These are phyloP conservation scores for Synanthedon myopaeformis DNA, from an alignment of 2,888 invertebrate genomes.

Conservation along the genomic window DNA sequence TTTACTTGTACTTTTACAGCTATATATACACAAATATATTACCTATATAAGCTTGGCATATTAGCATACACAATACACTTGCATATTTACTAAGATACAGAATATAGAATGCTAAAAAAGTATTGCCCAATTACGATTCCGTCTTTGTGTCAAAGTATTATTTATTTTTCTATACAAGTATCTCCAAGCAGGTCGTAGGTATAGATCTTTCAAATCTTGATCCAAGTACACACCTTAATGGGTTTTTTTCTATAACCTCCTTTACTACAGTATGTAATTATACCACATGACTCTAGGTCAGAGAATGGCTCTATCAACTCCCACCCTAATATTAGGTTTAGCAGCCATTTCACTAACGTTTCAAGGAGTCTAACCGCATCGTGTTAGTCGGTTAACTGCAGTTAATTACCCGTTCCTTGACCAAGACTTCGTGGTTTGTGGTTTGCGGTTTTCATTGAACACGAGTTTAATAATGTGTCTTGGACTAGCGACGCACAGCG, in stretches of 20 bases:
- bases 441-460: conserved; percentile 2
- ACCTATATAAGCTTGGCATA: too few relatives aligned
- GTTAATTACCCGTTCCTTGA: conserved; percentile 2
- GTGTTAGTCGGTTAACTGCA: conserved; percentile 1
- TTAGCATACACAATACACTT: too few relatives aligned
- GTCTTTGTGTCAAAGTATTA: too few relatives aligned
- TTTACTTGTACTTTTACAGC: too few relatives aligned
- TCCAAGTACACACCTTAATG: too few relatives aligned
- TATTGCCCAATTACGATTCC: too few relatives aligned
- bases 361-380: neutral
- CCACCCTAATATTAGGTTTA: neutral
- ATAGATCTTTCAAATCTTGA: too few relatives aligned
- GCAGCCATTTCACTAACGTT: neutral
- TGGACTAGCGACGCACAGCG: neutral
- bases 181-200: too few relatives aligned
- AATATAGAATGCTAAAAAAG: too few relatives aligned
- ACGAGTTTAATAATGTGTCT: conserved; percentile 1
- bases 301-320: neutral
- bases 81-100: too few relatives aligned
- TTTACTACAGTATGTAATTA: neutral
- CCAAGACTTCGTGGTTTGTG: conserved; percentile 1
- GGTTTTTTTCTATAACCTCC: neutral
- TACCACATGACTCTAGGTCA: neutral
- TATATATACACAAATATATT: too few relatives aligned
- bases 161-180: too few relatives aligned